Evolutionary conservation across 2,888 invertebrate species (phyloP).

Genomic region (Coleophora deauratella): DNA sequence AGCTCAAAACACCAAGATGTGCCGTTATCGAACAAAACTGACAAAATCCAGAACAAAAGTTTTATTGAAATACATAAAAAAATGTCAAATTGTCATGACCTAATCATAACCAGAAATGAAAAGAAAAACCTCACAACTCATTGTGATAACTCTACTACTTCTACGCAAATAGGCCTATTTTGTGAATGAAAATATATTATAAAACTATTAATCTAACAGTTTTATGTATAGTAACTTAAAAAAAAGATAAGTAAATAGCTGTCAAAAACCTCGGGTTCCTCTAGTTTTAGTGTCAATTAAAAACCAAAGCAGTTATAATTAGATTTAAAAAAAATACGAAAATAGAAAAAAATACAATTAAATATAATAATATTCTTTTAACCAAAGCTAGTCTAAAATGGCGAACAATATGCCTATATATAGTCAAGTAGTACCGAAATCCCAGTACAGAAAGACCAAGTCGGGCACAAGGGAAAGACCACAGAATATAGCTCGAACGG

Average conservation of each 20-base stretch:
- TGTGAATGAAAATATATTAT: neutral
- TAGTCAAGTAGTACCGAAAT: conserved; percentile 66
- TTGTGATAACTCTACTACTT: conserved; percentile 7
- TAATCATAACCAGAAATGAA: conserved; percentile 2
- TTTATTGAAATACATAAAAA: neutral
- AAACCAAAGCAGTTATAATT: conserved; percentile 44
- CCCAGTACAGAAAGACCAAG: conserved; percentile 38
- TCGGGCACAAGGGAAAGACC: conserved; percentile 23
- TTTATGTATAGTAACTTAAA: neutral
- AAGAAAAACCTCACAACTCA: conserved; percentile 4
- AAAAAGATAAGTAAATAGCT: neutral
- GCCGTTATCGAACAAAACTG: neutral
- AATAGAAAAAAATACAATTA: conserved; percentile 17
- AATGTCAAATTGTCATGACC: conserved; percentile 7
- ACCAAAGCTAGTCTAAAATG: conserved; percentile 67
- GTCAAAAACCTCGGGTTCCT: conserved; percentile 42
- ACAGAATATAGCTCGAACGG: conserved; percentile 49
- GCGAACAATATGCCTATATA: conserved; percentile 68
- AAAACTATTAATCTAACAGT: neutral
- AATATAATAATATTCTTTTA: conserved; percentile 22
- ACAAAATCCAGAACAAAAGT: neutral
- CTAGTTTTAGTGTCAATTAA: conserved; percentile 55
- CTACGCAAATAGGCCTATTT: conserved; percentile 12
- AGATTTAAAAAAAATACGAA: conserved; percentile 16
- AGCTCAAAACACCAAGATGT: neutral